Base-by-base conservation (phyloP, 1,140 invertebrate genomes). In the Drosophila lacteicornis region DNA sequence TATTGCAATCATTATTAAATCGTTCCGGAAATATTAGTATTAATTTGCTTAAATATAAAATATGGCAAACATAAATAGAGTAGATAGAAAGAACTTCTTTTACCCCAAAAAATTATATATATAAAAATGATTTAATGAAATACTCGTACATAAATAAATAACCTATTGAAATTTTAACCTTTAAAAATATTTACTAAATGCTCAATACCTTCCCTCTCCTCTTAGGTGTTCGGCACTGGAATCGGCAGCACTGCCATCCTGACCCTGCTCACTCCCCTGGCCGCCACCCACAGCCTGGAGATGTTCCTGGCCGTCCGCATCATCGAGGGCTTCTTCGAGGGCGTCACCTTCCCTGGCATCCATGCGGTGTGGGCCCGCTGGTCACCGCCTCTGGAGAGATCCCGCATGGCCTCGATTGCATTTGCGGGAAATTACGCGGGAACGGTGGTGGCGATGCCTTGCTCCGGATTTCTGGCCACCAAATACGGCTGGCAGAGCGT, bases 241-340 rank as follows among this genome's bases (percentile, higher is more conserved):
- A 96, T 99, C 38, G 95, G 96, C 0, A 94, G 95, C 1, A 97
- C 97, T 2, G 96, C 97, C 1, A 91, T 98, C 9, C 93, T 98
- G 33, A 98, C 97, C 0, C 91, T 99, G 47, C 86, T 99, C 22
- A 98, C 97, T 0, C 98, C 98, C 2, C 93, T 96, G 5, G 94
- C 97, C 1, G 96, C 96, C 0, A 94, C 95, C 79, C 94, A 94
- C 43, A 96, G 95, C 75, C 94, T 96, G 2, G 95, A 94, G 43
- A 86, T 96, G 7, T 94, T 99, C 0, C 93, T 99, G 25, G 94
- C 94, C 3, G 94, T 98, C 0, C 93, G 98, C 77, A 95, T 98
- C 15, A 91, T 98, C 25, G 97, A 98, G 93, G 98, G 98, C 50
- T 92, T 99, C 42, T 98, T 96, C 92, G 97, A 98, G 96, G 97